Evolutionary conservation across 2,797 vertebrate genomes (phyloP), one percentile per base, ranked within the genome.

Genomic region (Bradypus variegatus): DNA sequence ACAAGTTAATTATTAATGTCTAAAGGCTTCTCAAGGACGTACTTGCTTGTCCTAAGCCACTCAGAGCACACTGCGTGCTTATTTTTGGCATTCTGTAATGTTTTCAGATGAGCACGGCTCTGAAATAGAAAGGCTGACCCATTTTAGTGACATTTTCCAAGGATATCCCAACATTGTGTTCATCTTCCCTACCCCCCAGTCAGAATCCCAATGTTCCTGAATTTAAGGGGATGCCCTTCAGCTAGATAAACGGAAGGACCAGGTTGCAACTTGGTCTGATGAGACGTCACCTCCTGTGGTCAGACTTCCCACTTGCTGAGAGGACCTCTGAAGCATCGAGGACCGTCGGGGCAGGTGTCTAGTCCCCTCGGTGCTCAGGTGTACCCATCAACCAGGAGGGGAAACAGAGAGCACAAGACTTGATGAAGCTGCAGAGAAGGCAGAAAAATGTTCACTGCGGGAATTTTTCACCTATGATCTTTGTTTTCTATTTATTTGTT

Each of bases 91-190:
- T 92, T 18, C 78, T 91, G 93, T 91, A 45, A 89, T 83, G 77
- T 93, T 89, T 91, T 76, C 84, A 67, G 73, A 93, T 72, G 93
- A 93, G 78, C 64, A 19, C 38, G 33, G 69, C 86, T 79, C 81
- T 45, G 76, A 88, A 94, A 92, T 89, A 85, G 86, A 93, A 91
- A 86, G 78, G 25, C 81, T 94, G 91, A 80, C 85, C 95, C 88
- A 83, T 41, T 94, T 92, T 36, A 12, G 69, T 80, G 93, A 93
- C 94, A 93, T 91, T 92, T 94, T 84, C 69, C 81, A 89, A 95
- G 93, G 89, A 91, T 81, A 50, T 83, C 85, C 60, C 81, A 75
- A 38, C 53, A 50, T 27, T 58, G 76, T 41, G 45, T 81, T 77
- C 72, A 19, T 60, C 89, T 92, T 79, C 70, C 72, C 84, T 82